Evolutionary conservation across 2,797 vertebrate genomes (phyloP).

Genomic region (Australoheros facetus): DNA sequence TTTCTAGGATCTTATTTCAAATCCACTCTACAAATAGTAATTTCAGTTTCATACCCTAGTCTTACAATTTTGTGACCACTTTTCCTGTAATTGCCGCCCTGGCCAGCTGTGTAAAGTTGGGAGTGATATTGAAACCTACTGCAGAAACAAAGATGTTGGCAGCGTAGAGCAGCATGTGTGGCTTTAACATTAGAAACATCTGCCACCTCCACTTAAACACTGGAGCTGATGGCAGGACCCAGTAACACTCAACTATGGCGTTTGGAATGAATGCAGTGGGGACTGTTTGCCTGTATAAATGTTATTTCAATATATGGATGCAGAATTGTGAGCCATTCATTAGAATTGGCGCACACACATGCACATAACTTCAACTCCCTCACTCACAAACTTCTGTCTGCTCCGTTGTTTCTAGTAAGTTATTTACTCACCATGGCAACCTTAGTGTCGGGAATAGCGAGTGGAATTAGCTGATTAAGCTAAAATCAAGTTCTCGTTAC

Average conservation of each 20-base stretch:
- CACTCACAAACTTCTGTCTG: slow-evolving; percentile 26
- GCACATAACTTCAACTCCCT: slow-evolving; percentile 13
- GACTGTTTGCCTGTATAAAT: slow-evolving; percentile 65
- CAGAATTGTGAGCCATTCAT: slow-evolving; percentile 49
- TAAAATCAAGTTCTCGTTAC: slow-evolving; percentile 65
- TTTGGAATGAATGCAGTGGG: slow-evolving; percentile 49
- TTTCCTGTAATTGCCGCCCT: slow-evolving; percentile 52
- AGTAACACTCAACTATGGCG: slow-evolving; percentile 30
- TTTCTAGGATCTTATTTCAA: slow-evolving; percentile 49
- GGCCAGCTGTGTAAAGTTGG: slow-evolving; percentile 63
- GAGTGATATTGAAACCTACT: slow-evolving; percentile 40
- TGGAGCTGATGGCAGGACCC: slow-evolving; percentile 46
- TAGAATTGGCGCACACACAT: slow-evolving; percentile 44
- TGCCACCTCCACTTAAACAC: slow-evolving; percentile 54
- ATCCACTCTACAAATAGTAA: slow-evolving; percentile 45
- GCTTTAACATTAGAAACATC: slow-evolving; percentile 73
- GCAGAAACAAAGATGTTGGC: slow-evolving; percentile 56
- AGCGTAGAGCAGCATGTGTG: slow-evolving; percentile 47
- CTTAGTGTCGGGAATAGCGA: slow-evolving; percentile 35
- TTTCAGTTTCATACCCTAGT: slow-evolving; percentile 39
- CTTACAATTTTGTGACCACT: slow-evolving; percentile 36
- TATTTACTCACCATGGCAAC: slow-evolving; percentile 71
- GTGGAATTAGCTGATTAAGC: slow-evolving; percentile 70
- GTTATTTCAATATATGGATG: slow-evolving; percentile 62
- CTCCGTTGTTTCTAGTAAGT: slow-evolving; percentile 41